Evolutionary conservation across 2,888 invertebrate species (phyloP), one percentile per base, ranked within the genome.

Genomic region (Tetranychus piercei): DNA sequence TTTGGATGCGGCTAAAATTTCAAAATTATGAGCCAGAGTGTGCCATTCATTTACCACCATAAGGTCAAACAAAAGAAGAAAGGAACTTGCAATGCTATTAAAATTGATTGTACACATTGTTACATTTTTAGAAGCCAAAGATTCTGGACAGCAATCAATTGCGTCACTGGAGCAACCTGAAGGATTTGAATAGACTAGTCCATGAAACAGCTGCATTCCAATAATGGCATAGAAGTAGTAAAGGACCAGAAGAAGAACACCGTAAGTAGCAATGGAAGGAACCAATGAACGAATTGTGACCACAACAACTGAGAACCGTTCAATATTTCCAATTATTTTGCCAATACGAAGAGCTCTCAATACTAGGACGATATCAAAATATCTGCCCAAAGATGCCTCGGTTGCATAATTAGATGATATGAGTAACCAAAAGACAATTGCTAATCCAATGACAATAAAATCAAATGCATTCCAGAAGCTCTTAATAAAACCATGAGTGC

Each of bases 11-110:
- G 20, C 23, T 18, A 64, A 2, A n/a, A 75, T 18, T 44, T 75
- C 75, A 22, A 65, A 45, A 44, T 64, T 74, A 34, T 66, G 22
- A 15, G 74, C 75, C 44, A 75, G 22, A 18, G 72, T 82, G 80
- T 84, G 84, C 84, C 84, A 84, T 78, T 84, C 84, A 79, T 84
- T 84, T 74, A 84, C 84, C n/a, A 84, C 83, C 73, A 82, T 84
- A 55, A 84, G 80, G 77, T 84, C 84, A 80, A 83, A 83, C 75
- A 84, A 80, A 4, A 84, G 78, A 3, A 84, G 82, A 76, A 84
- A 80, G 6, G 84, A 80, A 71, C 80, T 81, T 23, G 82, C 73
- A 75, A 84, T 80, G 77, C 83, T 80, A 77, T 84, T 84, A 79
- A 84, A 84, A 79, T 84, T 84, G 80, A 84, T 83, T 78, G 80